Evolutionary conservation across 1,140 invertebrate species (phyloP).

Genomic region (Drosophila kanapiae): DNA sequence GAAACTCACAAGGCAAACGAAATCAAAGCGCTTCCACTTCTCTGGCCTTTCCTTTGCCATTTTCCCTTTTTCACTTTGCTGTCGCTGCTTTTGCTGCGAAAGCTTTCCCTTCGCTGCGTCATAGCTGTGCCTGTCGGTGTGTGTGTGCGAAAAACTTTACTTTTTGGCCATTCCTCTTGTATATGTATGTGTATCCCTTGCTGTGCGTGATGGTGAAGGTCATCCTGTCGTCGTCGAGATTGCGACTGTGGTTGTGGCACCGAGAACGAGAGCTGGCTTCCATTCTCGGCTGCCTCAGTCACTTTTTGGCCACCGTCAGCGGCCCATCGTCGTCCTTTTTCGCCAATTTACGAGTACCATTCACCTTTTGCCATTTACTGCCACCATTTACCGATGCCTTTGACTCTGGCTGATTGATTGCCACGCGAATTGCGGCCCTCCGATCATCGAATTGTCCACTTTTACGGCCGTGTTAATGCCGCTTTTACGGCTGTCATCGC

Average conservation of each 20-base stretch:
- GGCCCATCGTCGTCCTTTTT: constrained; percentile 37
- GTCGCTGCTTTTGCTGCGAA: constrained; percentile 23
- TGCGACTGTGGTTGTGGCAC: constrained; percentile 17
- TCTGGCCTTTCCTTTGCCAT: not conserved
- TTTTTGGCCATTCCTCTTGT: constrained; percentile 59
- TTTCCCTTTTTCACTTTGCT: constrained; percentile 6
- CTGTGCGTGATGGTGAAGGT: constrained; percentile 82
- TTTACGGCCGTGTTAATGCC: constrained; percentile 58
- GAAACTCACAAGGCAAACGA: constrained; percentile 41
- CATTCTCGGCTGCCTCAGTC: constrained; percentile 44
- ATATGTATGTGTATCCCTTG: constrained; percentile 35
- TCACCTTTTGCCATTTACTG: constrained; percentile 22
- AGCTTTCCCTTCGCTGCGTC: constrained; percentile 70
- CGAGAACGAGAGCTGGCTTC: constrained; percentile 25
- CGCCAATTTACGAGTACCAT: constrained; percentile 33
- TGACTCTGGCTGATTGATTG: constrained; percentile 65
- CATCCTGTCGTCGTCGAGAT: constrained; percentile 70
- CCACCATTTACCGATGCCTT: constrained; percentile 21
- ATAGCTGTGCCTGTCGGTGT: constrained; percentile 43
- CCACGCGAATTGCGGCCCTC: constrained; percentile 49
- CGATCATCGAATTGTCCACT: constrained; percentile 67
- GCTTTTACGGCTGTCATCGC: constrained; percentile 58
- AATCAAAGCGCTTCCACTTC: constrained; percentile 59
- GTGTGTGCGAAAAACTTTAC: constrained; percentile 75
- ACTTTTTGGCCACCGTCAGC: constrained; percentile 40